Base-by-base conservation (phyloP, 2,797 vertebrate species). In the Scyliorhinus canicula region DNA sequence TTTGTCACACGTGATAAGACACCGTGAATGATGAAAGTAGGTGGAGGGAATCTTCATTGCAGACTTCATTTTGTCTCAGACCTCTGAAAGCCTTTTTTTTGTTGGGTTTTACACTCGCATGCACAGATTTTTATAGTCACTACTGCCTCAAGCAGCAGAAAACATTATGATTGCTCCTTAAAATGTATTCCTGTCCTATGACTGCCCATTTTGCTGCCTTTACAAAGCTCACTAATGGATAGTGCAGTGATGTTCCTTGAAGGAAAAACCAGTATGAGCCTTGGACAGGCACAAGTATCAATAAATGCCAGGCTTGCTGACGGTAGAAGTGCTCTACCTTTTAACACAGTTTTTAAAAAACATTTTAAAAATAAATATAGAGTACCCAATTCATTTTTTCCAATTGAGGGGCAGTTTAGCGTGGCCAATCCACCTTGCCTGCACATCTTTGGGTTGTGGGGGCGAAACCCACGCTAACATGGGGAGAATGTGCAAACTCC, bases 201-300 rank as follows among this genome's bases (percentile, higher is more conserved):
- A 94, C 67, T 71, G 65, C 52, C 52, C 47, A 93, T 71, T 52
- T 69, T 50, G 26, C 67, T 93, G 93, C 93, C 65, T 93, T 93
- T 93, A 50, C 71, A 93, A 63, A 0, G 24, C 40, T 50, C 12
- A 2, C 67, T 71, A 93, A 93, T 93, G 93, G 65, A 93, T 31
- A 52, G 28, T 71, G 28, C 44, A 31, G 91, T 19, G 19, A 31
- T 35, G 31, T 93, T 50, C 24, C 93, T 50, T 44, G 65, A 71
- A 93, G 93, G 65, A 71, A 24, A 16, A 47, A 31, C 40, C 26
- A n/a, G 1, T 88, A 52, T 57, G 28, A 88, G 57, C 52, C 85
- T 31, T 35, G 47, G 93, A 35, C 47, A 71, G 65, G 3, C 44
- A 52, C 44, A 63, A 35, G 55, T 28, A 55, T 26, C 47, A 35